phyloP scores from a whole-genome alignment of 1,140 invertebrate species.

The Cydia splendana region DNA sequence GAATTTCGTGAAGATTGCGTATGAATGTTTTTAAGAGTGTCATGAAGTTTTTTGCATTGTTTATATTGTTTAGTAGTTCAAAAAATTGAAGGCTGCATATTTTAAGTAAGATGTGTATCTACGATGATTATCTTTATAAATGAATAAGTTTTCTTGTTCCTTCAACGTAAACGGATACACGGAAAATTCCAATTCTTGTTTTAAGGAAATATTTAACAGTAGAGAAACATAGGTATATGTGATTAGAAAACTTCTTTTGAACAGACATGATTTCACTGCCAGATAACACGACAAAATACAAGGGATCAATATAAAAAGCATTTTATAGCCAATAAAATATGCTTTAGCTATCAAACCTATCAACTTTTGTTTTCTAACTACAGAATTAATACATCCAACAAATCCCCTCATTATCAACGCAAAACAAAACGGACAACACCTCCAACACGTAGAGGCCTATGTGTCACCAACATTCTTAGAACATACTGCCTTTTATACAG shows the following conservation, averaged over 20 bases:
- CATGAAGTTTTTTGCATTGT: not conserved
- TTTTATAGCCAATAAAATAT: slow-evolving; percentile 1
- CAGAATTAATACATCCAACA: slow-evolving; percentile 18
- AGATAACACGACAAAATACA: not conserved
- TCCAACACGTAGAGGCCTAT: not conserved
- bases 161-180: too few species aligned
- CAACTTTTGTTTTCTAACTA: slow-evolving; percentile 14
- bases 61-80: not conserved
- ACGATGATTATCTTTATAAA: not conserved
- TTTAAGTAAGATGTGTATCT: not conserved
- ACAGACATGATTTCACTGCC: not conserved
- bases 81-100: too few species aligned
- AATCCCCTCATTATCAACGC: slow-evolving; percentile 28
- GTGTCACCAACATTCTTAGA: not conserved
- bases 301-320: not conserved
- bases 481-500: not conserved
- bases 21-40: not conserved
- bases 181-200: too few species aligned
- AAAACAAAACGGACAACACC: slow-evolving; percentile 16
- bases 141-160: too few species aligned
- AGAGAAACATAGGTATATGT: too few species aligned
- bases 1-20: slow-evolving; percentile 14
- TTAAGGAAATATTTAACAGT: too few species aligned
- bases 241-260: not conserved
- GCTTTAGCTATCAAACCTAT: not conserved